These are phyloP conservation scores for Ranitomeya variabilis DNA, from an alignment of 2,113 vertebrate species.

Conservation along the genomic window DNA sequence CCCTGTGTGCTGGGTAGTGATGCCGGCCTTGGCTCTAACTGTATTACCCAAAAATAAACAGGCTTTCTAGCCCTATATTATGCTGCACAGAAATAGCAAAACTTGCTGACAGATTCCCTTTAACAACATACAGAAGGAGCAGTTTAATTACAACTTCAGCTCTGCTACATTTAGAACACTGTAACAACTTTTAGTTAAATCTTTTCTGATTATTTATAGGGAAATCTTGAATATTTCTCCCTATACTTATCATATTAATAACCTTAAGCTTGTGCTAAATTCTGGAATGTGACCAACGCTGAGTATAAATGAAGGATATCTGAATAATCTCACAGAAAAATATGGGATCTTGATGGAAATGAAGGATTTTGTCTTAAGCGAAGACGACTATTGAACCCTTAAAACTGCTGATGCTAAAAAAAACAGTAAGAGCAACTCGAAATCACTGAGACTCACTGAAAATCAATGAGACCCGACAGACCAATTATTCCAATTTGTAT, in stretches of 20 bases:
- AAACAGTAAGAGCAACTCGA: conserved; percentile 29
- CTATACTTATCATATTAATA: neutral
- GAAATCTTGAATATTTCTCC: neutral
- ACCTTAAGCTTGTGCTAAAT: neutral
- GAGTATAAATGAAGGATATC: conserved; percentile 29
- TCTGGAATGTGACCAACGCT: neutral
- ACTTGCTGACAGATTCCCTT: neutral
- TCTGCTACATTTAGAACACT: neutral
- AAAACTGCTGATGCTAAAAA: conserved; percentile 40
- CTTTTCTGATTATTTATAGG: neutral
- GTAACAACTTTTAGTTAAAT: neutral
- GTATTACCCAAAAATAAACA: too few relatives aligned
- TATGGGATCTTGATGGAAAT: conserved; percentile 40
- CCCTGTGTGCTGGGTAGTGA: too few relatives aligned
- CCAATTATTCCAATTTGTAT: conserved; percentile 43
- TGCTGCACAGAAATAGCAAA: too few relatives aligned
- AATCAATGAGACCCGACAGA: conserved; percentile 41
- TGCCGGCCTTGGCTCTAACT: too few relatives aligned
- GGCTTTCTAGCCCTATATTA: too few relatives aligned
- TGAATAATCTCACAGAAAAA: conserved; percentile 21
- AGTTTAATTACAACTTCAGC: neutral
- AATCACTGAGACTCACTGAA: conserved; percentile 27
- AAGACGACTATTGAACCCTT: neutral
- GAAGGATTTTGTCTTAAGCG: conserved; percentile 34
- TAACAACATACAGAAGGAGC: neutral